Conservation (phyloP, 2,797 vertebrate genomes). For the Scomberomorus guttatus region DNA sequence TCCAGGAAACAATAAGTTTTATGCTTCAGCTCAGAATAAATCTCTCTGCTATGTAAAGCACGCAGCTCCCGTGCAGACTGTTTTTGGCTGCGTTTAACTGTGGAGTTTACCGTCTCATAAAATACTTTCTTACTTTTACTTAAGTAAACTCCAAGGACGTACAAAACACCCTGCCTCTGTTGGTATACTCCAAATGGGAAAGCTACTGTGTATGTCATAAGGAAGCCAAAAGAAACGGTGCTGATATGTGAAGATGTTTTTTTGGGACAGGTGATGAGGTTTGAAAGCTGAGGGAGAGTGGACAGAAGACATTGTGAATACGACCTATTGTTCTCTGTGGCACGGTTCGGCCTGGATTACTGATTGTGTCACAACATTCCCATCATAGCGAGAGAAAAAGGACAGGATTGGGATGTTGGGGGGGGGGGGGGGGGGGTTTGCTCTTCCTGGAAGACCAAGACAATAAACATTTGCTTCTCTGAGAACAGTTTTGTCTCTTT, state of each 20-base stretch:
- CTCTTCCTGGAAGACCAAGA: slow-evolving; percentile 41
- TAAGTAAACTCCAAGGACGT: slow-evolving; percentile 23
- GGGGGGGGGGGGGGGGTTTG: not conserved
- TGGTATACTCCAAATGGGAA: not conserved
- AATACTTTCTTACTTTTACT: not conserved
- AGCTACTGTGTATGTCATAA: not conserved
- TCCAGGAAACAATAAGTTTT: slow-evolving; percentile 55
- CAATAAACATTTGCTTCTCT: slow-evolving; percentile 8
- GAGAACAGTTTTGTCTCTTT: not conserved
- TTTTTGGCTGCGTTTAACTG: slow-evolving; percentile 30
- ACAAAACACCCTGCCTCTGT: slow-evolving; percentile 16
- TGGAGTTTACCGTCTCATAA: slow-evolving; percentile 49
- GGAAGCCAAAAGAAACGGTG: not conserved
- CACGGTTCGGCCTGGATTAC: slow-evolving; percentile 39
- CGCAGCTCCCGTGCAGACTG: slow-evolving; percentile 43
- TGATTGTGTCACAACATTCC: slow-evolving; percentile 60
- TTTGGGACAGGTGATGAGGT: slow-evolving; percentile 28
- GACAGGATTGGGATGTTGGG: slow-evolving; percentile 16
- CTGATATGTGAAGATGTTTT: not conserved
- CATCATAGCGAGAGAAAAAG: slow-evolving; percentile 37
- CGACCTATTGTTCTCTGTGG: slow-evolving; percentile 52
- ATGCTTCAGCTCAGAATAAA: slow-evolving; percentile 52
- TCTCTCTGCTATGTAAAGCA: slow-evolving; percentile 57
- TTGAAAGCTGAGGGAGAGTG: not conserved
- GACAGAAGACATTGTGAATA: slow-evolving; percentile 45